Percentiles rank a stretch among this genome's conserved stretches.
These are phyloP conservation scores for Vidua macroura DNA, from an alignment of 2,113 vertebrate genomes.

Conservation along the genomic window DNA sequence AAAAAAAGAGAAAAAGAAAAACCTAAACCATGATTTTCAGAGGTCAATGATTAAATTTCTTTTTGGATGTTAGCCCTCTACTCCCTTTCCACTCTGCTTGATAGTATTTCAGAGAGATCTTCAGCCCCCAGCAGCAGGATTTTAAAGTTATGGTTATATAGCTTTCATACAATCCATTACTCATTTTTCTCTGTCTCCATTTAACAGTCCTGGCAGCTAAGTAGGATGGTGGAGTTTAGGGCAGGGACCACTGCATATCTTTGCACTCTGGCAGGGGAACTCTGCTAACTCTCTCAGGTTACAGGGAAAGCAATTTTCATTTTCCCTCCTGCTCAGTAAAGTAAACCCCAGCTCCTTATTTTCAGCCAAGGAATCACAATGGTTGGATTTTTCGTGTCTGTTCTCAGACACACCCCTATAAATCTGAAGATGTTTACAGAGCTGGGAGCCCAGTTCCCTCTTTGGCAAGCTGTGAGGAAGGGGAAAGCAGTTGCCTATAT, in stretches of 20 bases:
- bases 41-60: neutral
- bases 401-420: neutral
- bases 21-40: neutral
- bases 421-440: neutral
- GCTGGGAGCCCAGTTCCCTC: neutral
- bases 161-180: constrained; percentile 15
- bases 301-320: constrained; percentile 39
- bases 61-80: neutral
- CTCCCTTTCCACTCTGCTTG: neutral
- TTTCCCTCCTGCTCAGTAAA: constrained; percentile 7
- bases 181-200: constrained; percentile 3
- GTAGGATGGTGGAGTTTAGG: constrained; percentile 23
- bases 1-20: neutral
- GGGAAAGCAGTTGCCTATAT: neutral
- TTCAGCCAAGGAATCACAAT: neutral
- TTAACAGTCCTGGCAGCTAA: neutral
- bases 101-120: neutral
- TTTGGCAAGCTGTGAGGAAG: neutral
- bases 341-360: constrained; percentile 5
- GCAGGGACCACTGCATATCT: constrained; percentile 29
- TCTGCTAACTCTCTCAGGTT: constrained; percentile 25
- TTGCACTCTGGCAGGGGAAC: constrained; percentile 2
- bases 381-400: neutral
- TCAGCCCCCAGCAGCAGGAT: neutral
- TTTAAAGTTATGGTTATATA: neutral